Evolutionary conservation across 2,888 invertebrate genomes (phyloP), one percentile per base, ranked within the genome.

Genomic region (Athetis lepigone): DNA sequence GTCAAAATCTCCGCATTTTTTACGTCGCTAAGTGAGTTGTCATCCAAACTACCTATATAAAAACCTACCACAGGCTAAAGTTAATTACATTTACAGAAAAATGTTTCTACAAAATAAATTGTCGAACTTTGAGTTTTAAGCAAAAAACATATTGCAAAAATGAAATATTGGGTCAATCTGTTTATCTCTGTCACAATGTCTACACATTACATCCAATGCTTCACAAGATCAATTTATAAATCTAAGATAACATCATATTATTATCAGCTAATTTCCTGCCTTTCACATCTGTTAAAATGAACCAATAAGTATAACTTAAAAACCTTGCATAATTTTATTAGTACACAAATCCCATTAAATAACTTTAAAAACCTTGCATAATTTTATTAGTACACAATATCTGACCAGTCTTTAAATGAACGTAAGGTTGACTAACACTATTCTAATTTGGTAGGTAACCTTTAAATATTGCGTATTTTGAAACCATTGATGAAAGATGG

Each of bases 401-500:
- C 8, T 23, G 13, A 40, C 9, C 13, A 67, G 36, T 68, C 19
- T 43, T 4, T 11, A 19, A 11, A 47, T 23, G 37, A 39, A 21
- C 13, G 16, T 36, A 27, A 60, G 8, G 37, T 77, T 73, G 19
- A 23, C 18, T 47, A 77, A 77, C 2, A 45, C 16, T 16, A 27
- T 9, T 49, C 67, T 21, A 13, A 54, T 59, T 66, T 13, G 25
- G 7, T 0, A 2, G 37, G 39, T 56, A 39, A 61, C 42, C 54
- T 69, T 60, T 45, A 36, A 39, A 56, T 43, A 21, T 47, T 52
- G 19, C 37, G 29, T 6, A 60, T 75, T 58, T 66, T 56, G 67
- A 46, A 78, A 79, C 27, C 9, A 33, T 39, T 56, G 16, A 54
- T 65, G 40, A 59, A 57, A 69, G 58, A 77, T 61, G 56, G 19